Conservation (phyloP, 2,888 invertebrate genomes). For the Arctia plantaginis region DNA sequence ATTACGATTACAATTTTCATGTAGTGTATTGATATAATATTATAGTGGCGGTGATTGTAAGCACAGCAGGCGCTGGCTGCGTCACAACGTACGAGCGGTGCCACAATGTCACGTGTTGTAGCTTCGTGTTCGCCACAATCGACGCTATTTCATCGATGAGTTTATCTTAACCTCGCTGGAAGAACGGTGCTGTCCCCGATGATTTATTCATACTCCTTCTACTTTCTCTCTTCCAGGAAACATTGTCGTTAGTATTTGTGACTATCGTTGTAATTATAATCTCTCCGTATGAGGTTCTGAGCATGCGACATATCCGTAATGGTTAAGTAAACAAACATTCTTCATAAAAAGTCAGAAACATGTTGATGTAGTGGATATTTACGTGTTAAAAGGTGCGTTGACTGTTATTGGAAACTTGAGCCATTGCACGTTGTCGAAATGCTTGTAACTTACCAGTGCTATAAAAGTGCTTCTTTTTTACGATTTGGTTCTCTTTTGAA, state of each 20-base stretch:
- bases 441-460: conserved; percentile 32
- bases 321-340: conserved; percentile 46
- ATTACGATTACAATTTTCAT: conserved; percentile 18
- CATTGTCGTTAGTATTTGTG: conserved; percentile 71
- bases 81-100: conserved; percentile 58
- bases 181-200: conserved; percentile 62
- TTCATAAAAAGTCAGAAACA: conserved; percentile 40
- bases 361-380: conserved; percentile 52
- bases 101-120: conserved; percentile 66
- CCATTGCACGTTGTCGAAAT: conserved; percentile 45
- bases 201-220: conserved; percentile 75
- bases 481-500: conserved; percentile 7
- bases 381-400: conserved; percentile 51
- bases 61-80: conserved; percentile 60
- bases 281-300: conserved; percentile 35
- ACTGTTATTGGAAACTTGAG: conserved; percentile 50
- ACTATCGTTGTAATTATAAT: conserved; percentile 67
- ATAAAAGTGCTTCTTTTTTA: conserved; percentile 21
- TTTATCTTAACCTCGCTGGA: conserved; percentile 71
- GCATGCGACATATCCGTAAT: conserved; percentile 24
- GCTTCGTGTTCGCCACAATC: conserved; percentile 69
- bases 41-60: conserved; percentile 46
- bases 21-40: conserved; percentile 24
- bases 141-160: conserved; percentile 73
- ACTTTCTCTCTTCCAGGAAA: conserved; percentile 75